Percentiles rank a stretch among this genome's conserved stretches.
These are phyloP conservation scores for Druon quercuslanigerum DNA, from an alignment of 1,140 invertebrate genomes.

Conservation along the genomic window DNA sequence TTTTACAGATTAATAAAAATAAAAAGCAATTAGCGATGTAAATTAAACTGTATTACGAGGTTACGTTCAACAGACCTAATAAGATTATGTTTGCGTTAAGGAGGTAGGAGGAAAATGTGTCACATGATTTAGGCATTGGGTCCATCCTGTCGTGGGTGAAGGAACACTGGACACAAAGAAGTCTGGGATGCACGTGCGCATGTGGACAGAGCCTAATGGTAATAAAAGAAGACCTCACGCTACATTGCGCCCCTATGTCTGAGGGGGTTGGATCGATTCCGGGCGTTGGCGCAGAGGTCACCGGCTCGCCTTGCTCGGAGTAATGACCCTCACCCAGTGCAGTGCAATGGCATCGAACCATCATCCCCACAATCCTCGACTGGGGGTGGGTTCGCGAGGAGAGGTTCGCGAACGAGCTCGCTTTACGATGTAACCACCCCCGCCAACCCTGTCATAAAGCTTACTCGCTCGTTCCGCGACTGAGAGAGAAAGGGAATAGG, in stretches of 20 bases:
- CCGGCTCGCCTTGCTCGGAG: constrained; percentile 74
- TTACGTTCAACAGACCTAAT: constrained; percentile 7
- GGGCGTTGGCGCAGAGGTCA: constrained; percentile 76
- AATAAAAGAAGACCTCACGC: constrained; percentile 37
- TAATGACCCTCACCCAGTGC: constrained; percentile 77
- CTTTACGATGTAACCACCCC: constrained; percentile 42
- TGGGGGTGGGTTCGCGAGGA: constrained; percentile 5
- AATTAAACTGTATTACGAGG: neutral
- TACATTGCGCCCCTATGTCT: constrained; percentile 63
- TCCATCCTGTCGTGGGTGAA: constrained; percentile 33
- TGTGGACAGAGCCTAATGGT: constrained; percentile 20
- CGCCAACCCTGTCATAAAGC: constrained; percentile 37
- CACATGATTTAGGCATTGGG: constrained; percentile 34
- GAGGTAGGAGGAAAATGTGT: neutral
- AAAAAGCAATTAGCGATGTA: too few relatives aligned
- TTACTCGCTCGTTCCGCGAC: constrained; percentile 44
- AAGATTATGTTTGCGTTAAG: neutral
- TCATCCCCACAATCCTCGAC: constrained; percentile 37
- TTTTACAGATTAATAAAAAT: too few relatives aligned
- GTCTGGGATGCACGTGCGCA: constrained; percentile 13
- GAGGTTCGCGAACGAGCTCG: constrained; percentile 29
- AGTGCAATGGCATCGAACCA: constrained; percentile 73
- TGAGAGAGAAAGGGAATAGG: constrained; percentile 38
- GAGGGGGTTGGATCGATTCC: constrained; percentile 72
- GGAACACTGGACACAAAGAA: constrained; percentile 17